Conservation (phyloP, 2,113 vertebrate genomes). For the Melospiza melodia region DNA sequence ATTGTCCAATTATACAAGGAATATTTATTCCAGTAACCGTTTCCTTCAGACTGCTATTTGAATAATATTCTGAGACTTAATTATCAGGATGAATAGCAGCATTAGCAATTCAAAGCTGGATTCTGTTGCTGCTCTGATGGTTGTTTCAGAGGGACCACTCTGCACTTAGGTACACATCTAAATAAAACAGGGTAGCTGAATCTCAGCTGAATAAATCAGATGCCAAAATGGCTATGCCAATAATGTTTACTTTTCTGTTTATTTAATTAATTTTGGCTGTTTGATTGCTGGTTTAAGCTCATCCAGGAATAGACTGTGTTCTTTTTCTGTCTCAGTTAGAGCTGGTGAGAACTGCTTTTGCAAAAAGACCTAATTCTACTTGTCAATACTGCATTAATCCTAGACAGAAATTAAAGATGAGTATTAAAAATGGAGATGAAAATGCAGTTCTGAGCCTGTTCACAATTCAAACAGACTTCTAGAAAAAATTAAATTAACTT, state of each 20-base stretch:
- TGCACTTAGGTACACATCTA: neutral
- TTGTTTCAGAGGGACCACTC: neutral
- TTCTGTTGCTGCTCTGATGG: neutral
- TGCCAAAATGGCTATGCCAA: neutral
- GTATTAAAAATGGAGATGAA: neutral
- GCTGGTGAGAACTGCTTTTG: neutral
- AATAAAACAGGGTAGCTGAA: neutral
- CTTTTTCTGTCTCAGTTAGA: neutral
- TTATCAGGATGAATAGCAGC: neutral
- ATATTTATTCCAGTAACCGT: neutral
- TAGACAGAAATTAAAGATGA: neutral
- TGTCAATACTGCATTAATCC: neutral
- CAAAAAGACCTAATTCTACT: neutral
- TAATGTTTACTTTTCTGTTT: neutral
- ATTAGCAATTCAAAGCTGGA: slow-evolving; percentile 8
- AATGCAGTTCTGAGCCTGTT: neutral
- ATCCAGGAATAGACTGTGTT: neutral
- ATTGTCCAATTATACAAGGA: neutral
- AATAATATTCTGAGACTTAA: neutral
- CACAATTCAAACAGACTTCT: neutral
- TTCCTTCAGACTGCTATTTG: neutral
- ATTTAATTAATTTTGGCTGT: neutral
- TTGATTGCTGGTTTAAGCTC: neutral
- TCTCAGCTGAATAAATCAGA: neutral
- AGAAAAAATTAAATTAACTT: neutral